Base-by-base conservation (phyloP, 35 echinoderm and acorn worm species). In the Amphiura filiformis region DNA sequence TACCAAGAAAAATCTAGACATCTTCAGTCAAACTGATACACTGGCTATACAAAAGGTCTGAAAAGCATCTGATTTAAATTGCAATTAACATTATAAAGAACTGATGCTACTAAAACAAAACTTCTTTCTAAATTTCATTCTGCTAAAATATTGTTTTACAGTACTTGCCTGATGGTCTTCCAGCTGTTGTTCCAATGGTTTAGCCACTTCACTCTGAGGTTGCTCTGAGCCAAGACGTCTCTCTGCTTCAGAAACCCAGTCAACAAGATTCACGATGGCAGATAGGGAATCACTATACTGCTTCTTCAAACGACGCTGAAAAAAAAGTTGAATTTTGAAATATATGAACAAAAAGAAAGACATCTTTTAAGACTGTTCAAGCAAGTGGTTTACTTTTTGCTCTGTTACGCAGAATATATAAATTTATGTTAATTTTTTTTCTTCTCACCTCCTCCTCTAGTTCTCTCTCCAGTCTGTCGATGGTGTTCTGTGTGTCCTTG, bases 181-280 rank as follows among this genome's bases (percentile, higher is more conserved):
- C 13, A 41, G 36, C 57, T 94, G 92, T 17, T 93, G 81, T 14
- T 75, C 78, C 13, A 99, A 80, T 40, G 76, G 76, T 65, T 87
- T 86, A 37, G 84, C 18, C 18, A 92, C 93, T 57, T 99, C 96
- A 70, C 88, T 92, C 65, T 92, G 87, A 33, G 96, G 96, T 38
- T 99, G 96, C 81, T 99, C 89, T 22, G 87, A 88, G 75, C 93
- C 96, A 4, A 99, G 96, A 80, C 87, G 86, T 17, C 80, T 90
- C 84, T 99, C 93, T 32, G 87, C 84, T 78, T 99, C 93, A 34
- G 93, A 83, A 20, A 99, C 90, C 90, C 93, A 95, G 84, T 99
- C 93, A 35, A 92, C 76, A 18, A 92, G 86, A 36, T 80, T 86
- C 28, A 92, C 57, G 38, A 89, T 87, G 34, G 90, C 56, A 17